Evolutionary conservation across 92 coral and sea anemone genomes (phyloP).

Genomic region (Palythoa grandis): DNA sequence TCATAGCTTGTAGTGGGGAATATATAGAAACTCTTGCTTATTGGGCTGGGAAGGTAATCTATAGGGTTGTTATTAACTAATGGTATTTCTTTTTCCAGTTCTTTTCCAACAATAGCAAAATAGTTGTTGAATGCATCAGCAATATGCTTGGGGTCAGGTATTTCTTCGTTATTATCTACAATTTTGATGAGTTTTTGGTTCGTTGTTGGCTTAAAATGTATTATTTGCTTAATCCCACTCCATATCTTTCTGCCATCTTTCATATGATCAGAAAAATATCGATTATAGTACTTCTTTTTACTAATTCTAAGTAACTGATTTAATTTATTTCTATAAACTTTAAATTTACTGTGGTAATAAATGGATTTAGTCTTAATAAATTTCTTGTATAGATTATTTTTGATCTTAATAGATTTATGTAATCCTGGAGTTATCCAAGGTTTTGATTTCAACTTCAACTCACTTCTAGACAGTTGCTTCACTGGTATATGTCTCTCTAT

Average conservation of each 20-base stretch:
- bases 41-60: no score
- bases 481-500: no score
- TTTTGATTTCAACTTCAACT: neutral
- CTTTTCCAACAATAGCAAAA: conserved; percentile 54
- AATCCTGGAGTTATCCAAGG: conserved; percentile 48
- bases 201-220: conserved; percentile 51
- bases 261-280: conserved; percentile 14
- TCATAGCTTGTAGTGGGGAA: no score
- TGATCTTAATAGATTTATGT: conserved; percentile 41
- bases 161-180: conserved; percentile 19
- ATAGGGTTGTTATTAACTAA: no score
- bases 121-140: conserved; percentile 50
- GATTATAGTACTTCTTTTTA: conserved; percentile 29
- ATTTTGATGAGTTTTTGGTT: conserved; percentile 48
- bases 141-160: conserved; percentile 22
- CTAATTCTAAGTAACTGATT: conserved; percentile 21
- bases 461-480: no score
- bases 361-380: conserved; percentile 46
- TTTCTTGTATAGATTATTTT: conserved; percentile 42
- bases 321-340: conserved; percentile 9
- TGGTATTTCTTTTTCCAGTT: neutral
- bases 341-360: conserved; percentile 50
- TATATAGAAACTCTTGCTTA: no score
- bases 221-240: conserved; percentile 50
- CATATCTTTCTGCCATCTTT: conserved; percentile 27